Evolutionary conservation across 23 tunicate genomes (phyloP), one percentile per base, ranked within the genome.

Genomic region (Pegea sp.): DNA sequence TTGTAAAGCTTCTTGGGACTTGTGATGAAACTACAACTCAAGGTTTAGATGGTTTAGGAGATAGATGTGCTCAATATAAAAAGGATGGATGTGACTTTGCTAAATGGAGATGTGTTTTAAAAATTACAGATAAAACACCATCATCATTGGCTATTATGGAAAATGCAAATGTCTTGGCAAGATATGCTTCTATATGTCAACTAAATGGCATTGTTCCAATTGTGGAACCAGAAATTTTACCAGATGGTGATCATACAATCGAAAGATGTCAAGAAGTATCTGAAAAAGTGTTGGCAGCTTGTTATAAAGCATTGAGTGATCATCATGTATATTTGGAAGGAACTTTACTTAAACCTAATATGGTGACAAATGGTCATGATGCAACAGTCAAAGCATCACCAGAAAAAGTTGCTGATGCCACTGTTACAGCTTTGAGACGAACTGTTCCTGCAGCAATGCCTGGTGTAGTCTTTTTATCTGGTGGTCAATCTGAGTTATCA

Each of bases 51-150:
- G 73, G 74, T 8, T 73, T 74, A 42, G 84, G 73, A 0, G 74
- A 74, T 6, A 29, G 84, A 32, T 74, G 84, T 28, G 67, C 72
- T 8, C 84, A 74, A 42, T 74, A 74, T 48, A 74, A 66, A 43
- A 67, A 67, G 16, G 84, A 74, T 53, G 84, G 84, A 0, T 74
- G 84, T 29, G 84, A 74, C 33, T 74, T 74, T 53, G 84, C 84
- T 28, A 74, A 74, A 52, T 74, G 84, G 84, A 58, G 84, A 67
- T 74, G 84, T 30, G 84, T 74, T 24, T 58, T 74, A 26, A 66
- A 66, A 33, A 74, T 74, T 19, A 34, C 64, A 1, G 84, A 74
- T 54, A 66, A 42, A 22, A 74, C 84, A 4, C 84, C 84, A 3
- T 44, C 79, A 11, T 58, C 46, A 49, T 31, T 66, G 18, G 84